Percentiles rank a stretch among this genome's conserved stretches.
Evolutionary conservation across 2,888 invertebrate species (phyloP).

Genomic region (Caenorhabditis sp.): DNA sequence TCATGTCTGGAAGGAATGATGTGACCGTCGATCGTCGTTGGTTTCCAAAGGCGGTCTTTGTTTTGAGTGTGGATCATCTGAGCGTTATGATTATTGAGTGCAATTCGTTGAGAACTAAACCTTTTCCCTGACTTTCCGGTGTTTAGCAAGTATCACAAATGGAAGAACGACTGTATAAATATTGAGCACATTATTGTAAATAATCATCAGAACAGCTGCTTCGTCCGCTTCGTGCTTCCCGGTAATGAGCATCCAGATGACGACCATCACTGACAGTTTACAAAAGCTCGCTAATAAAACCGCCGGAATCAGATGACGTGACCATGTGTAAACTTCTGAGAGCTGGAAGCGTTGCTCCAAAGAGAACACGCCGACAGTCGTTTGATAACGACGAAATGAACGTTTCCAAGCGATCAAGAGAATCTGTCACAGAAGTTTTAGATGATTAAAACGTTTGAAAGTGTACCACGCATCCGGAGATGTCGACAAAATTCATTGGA

Average conservation of each 20-base stretch:
- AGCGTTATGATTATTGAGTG: neutral
- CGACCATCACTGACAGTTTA: slow-evolving; percentile 3
- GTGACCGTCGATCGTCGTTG: slow-evolving; percentile 24
- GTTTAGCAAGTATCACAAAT: slow-evolving; percentile 26
- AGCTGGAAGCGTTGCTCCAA: slow-evolving; percentile 36
- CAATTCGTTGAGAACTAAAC: no score
- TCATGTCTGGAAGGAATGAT: slow-evolving; percentile 36
- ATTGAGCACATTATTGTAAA: slow-evolving; percentile 35
- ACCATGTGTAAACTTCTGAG: slow-evolving; percentile 44
- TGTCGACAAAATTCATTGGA: slow-evolving; percentile 21
- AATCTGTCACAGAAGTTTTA: slow-evolving; percentile 3
- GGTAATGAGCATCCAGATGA: slow-evolving; percentile 32
- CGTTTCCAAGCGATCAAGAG: slow-evolving; percentile 34
- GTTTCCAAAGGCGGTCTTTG: no score
- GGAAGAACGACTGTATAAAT: slow-evolving; percentile 28
- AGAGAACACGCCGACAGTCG: slow-evolving; percentile 24
- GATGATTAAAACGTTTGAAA: neutral
- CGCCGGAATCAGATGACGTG: slow-evolving; percentile 20
- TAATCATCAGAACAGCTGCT: slow-evolving; percentile 2
- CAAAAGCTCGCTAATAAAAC: slow-evolving; percentile 13
- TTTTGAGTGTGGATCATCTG: slow-evolving; percentile 33
- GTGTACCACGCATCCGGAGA: slow-evolving; percentile 27
- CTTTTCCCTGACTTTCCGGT: slow-evolving; percentile 29
- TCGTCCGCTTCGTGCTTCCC: slow-evolving; percentile 12
- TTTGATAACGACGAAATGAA: slow-evolving; percentile 15